Evolutionary conservation across 1,140 invertebrate genomes (phyloP), one percentile per base, ranked within the genome.

Genomic region (Nasonia vitripennis): DNA sequence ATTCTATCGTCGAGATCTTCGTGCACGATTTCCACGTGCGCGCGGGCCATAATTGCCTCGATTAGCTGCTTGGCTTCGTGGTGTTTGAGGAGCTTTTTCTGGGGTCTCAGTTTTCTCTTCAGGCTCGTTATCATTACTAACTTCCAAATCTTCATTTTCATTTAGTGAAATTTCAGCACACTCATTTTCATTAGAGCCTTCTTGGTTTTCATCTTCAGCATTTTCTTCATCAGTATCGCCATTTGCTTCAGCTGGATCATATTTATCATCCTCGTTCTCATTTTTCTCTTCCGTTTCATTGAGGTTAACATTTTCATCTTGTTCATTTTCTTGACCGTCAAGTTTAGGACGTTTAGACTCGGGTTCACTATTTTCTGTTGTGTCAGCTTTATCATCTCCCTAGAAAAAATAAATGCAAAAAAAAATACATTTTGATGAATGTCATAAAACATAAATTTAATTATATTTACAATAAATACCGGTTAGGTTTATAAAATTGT

Each of bases 1-100:
- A 67, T 75, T 68, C 91, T 92, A 93, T 90, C 93, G 92, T 20
- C 92, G 90, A 9, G 91, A 93, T 88, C 92, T 91, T 78, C 92
- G 87, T 9, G 91, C 91, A 62, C 93, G 90, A 23, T 92, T 91
- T 41, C 89, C 91, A 45, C 92, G 89, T 34, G 90, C 91, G 68
- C 92, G 90, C 86, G 34, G 83, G 83, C 68, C 68, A 31, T 41
- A 83, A 48, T 68, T 20, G 6, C 83, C 75, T 10, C 75, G 79
- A 41, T 89, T 85, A 27, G 88, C 62, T 17, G 88, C 68, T 37
- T 83, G 68, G 27, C 68, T 31, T 12, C 68, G 68, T 78, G 31
- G 70, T 27, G 17, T 75, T 80, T 23, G 82, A 37, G 77, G 11
- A 20, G 14, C 67, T 23, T 86, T 87, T 86, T 11, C 82, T 71